These are phyloP conservation scores for Limnephilus lunatus DNA, from an alignment of 2,888 invertebrate genomes.

Conservation along the genomic window DNA sequence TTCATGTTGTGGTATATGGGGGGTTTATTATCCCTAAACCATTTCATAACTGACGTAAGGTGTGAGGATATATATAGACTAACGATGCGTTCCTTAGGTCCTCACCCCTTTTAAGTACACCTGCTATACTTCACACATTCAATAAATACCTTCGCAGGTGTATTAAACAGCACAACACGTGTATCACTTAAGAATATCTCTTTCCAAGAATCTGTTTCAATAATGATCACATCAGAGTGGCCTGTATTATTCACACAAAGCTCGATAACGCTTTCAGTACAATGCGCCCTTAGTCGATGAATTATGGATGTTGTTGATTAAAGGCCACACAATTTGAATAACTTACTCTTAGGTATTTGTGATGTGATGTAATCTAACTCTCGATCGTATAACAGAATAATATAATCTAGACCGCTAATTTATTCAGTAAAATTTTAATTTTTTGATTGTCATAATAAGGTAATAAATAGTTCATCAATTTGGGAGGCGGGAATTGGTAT, in stretches of 20 bases:
- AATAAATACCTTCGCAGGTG: background rate
- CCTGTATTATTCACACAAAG: background rate
- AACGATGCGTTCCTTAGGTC: background rate
- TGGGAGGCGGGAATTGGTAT: too few species aligned
- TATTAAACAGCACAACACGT: background rate
- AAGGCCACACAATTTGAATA: background rate
- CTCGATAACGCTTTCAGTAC: background rate
- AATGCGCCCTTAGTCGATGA: background rate
- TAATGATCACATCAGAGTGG: background rate
- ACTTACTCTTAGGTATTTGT: background rate
- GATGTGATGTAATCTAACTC: background rate
- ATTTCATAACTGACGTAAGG: background rate
- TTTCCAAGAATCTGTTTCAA: background rate
- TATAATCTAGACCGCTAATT: too few species aligned
- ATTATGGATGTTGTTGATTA: background rate
- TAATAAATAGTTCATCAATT: too few species aligned
- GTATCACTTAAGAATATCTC: background rate
- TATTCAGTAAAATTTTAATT: too few species aligned
- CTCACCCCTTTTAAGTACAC: background rate
- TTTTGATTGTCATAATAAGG: too few species aligned
- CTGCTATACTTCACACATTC: background rate
- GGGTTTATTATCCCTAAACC: background rate
- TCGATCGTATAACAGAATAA: background rate
- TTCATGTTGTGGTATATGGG: background rate
- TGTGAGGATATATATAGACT: background rate